Evolutionary conservation across 2,113 vertebrate species (phyloP).

Genomic region (Dromiciops gliroides): DNA sequence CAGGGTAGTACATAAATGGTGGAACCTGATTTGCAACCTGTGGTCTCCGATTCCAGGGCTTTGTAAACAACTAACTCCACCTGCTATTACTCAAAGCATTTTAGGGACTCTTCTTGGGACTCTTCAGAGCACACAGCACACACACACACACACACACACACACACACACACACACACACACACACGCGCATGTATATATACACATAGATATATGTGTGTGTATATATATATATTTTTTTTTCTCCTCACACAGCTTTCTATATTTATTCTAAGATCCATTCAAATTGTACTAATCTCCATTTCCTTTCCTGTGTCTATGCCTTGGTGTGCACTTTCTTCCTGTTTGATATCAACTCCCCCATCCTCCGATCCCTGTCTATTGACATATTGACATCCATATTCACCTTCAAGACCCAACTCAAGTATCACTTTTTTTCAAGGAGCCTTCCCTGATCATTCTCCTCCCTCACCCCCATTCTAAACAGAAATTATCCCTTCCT

Average conservation of each 20-base stretch:
- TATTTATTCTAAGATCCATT: neutral
- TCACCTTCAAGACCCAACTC: neutral
- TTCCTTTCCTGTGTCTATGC: neutral
- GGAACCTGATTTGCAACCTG: neutral
- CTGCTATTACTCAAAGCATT: neutral
- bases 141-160: no score
- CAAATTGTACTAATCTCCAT: neutral
- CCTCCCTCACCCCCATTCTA: neutral
- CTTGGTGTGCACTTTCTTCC: neutral
- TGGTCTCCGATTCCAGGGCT: neutral
- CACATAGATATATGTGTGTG: no score
- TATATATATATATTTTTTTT: no score
- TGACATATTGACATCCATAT: neutral
- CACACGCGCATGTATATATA: no score
- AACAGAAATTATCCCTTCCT: neutral
- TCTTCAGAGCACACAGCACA: neutral
- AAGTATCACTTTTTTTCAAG: neutral
- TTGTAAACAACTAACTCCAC: neutral
- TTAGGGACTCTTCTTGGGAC: neutral
- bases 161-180: no score
- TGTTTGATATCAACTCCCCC: neutral
- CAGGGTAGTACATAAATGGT: neutral
- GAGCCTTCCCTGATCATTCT: neutral
- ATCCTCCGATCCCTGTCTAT: neutral
- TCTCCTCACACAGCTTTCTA: neutral